phyloP scores from a whole-genome alignment of 2,113 vertebrate species.

The Melanocharis versteri region DNA sequence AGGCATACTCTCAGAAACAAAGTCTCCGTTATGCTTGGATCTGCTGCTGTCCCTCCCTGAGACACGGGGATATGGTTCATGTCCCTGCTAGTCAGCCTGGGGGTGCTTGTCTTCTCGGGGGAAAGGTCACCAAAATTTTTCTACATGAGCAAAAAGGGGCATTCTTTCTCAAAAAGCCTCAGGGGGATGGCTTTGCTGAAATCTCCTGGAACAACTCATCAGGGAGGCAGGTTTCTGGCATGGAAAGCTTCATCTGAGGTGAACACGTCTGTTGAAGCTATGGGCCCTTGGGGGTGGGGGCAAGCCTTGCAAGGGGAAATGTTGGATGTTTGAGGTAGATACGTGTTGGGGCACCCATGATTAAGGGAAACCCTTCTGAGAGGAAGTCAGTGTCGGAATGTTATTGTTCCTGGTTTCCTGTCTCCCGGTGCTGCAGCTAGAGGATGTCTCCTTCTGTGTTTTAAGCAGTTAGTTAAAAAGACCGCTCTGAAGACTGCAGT shows the following conservation, averaged over 20 bases:
- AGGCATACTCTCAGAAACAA: neutral
- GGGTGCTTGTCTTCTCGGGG: neutral
- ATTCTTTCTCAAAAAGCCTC: neutral
- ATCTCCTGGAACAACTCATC: neutral
- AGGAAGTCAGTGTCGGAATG: neutral
- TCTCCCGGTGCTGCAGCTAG: neutral
- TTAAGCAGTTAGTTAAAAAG: neutral
- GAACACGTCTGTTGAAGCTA: accelerated
- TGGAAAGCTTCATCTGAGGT: neutral
- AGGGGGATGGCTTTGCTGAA: neutral
- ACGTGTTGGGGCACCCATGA: neutral
- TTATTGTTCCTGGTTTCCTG: neutral
- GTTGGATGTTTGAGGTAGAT: neutral
- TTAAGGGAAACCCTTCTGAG: neutral
- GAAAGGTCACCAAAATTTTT: conserved; percentile 33
- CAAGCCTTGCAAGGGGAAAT: neutral
- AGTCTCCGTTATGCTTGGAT: neutral
- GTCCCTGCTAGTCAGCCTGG: neutral
- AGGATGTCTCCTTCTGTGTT: neutral
- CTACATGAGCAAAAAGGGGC: neutral
- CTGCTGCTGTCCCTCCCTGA: neutral
- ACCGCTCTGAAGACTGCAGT: neutral
- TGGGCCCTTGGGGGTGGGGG: no score
- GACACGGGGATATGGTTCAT: neutral
- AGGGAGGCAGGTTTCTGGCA: neutral